These are phyloP conservation scores for Paguma larvata DNA, from an alignment of 2,797 vertebrate genomes.

Conservation along the genomic window DNA sequence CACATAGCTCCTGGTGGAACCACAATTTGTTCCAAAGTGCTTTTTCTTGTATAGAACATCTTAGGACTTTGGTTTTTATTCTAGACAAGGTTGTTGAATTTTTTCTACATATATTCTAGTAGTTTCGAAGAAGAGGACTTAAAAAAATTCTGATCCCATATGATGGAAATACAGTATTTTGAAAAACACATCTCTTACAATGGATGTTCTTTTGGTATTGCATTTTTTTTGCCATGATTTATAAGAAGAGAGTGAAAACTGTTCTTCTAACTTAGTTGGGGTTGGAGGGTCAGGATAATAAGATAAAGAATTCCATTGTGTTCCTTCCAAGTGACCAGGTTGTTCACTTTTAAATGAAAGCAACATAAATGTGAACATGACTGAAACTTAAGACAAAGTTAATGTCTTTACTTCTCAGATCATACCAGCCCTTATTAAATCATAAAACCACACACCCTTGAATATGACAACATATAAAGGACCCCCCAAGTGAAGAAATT, in stretches of 20 bases:
- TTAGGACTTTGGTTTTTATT: slow-evolving; percentile 40
- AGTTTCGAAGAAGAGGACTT: not conserved
- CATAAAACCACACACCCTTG: not conserved
- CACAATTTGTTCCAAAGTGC: not conserved
- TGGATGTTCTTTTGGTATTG: not conserved
- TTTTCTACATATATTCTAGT: not conserved
- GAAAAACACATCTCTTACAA: slow-evolving; percentile 13
- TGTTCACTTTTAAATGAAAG: slow-evolving; percentile 23
- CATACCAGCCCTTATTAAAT: not conserved
- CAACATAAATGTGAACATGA: not conserved
- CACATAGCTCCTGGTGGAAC: not conserved
- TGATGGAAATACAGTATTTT: slow-evolving; percentile 29
- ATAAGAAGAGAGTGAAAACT: slow-evolving; percentile 12
- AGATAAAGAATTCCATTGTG: not conserved
- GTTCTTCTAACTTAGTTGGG: not conserved
- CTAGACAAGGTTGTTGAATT: not conserved
- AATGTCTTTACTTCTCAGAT: slow-evolving; percentile 22
- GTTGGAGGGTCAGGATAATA: not conserved
- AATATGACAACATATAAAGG: not conserved
- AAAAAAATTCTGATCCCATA: not conserved
- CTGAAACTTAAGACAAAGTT: slow-evolving; percentile 14
- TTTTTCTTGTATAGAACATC: not conserved
- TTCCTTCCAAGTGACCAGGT: not conserved
- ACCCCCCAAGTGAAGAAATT: not conserved
- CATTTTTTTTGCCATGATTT: not conserved